Conservation (phyloP, 2,797 vertebrate genomes). For the Gymnoscopelus braueri region DNA sequence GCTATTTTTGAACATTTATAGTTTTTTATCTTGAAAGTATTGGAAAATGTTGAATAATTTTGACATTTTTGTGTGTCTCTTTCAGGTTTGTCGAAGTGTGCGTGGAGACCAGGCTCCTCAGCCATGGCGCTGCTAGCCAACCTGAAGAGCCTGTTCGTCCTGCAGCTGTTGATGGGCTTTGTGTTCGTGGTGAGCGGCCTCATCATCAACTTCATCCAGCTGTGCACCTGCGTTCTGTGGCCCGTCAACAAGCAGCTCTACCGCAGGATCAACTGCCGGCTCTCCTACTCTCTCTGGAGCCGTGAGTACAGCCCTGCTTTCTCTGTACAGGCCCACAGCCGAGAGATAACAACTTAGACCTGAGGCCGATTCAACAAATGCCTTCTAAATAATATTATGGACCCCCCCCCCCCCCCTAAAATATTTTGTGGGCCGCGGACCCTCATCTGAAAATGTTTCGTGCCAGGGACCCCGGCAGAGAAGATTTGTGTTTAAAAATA, state of each 20-base stretch:
- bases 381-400: too few relatives aligned
- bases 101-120: constrained; percentile 71
- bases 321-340: too few relatives aligned
- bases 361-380: too few relatives aligned
- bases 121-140: constrained; percentile 86
- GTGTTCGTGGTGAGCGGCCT: constrained; percentile 98
- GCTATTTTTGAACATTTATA: too few relatives aligned
- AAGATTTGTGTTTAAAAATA: too few relatives aligned
- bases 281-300: constrained; percentile 97
- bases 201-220: constrained; percentile 96
- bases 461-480: too few relatives aligned
- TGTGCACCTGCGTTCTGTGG: constrained; percentile 94
- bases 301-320: constrained; percentile 84
- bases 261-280: constrained; percentile 94
- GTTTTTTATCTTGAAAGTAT: too few relatives aligned
- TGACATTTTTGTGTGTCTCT: neutral
- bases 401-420: too few relatives aligned
- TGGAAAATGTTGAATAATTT: too few relatives aligned
- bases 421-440: too few relatives aligned
- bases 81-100: constrained; percentile 64
- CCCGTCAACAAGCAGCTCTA: constrained; percentile 95
- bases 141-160: constrained; percentile 97
- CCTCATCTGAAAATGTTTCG: too few relatives aligned
- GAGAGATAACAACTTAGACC: too few relatives aligned
- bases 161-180: constrained; percentile 96